A percentile compares a stretch with the other conserved stretches of the same genome.
Evolutionary conservation across 2,888 invertebrate species (phyloP).

Genomic region (Cylloceria caligata): DNA sequence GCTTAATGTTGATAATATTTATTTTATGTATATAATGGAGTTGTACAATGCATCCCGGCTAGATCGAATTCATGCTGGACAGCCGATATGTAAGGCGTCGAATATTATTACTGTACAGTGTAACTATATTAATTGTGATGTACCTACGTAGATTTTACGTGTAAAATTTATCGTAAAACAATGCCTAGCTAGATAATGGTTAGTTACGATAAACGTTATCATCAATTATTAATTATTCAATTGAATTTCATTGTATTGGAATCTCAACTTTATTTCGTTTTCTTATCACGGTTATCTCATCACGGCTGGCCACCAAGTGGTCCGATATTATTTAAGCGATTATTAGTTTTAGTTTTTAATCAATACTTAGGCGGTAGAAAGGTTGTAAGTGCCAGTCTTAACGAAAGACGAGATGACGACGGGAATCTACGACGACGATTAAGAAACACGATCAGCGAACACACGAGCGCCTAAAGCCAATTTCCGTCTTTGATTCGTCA

Average conservation of each 20-base stretch:
- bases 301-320: constrained; percentile 17
- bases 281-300: constrained; percentile 42
- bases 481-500: constrained; percentile 71
- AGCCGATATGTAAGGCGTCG: constrained; percentile 44
- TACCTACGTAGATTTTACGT: constrained; percentile 82
- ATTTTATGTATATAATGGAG: constrained; percentile 84
- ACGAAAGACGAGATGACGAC: constrained; percentile 53
- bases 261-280: constrained; percentile 62
- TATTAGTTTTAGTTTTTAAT: constrained; percentile 71
- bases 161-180: constrained; percentile 70
- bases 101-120: constrained; percentile 82
- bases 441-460: neutral
- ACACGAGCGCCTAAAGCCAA: constrained; percentile 34
- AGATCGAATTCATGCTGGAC: constrained; percentile 65
- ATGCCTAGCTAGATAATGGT: constrained; percentile 45
- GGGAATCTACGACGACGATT: constrained; percentile 17
- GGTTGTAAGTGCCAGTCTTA: constrained; percentile 80
- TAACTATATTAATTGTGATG: constrained; percentile 84
- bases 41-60: constrained; percentile 80
- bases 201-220: constrained; percentile 65
- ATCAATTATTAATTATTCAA: constrained; percentile 71
- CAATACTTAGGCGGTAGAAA: constrained; percentile 56
- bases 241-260: constrained; percentile 62
- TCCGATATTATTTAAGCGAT: constrained; percentile 50
- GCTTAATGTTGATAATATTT: constrained; percentile 84